Conservation (phyloP, 2,797 vertebrate genomes). For the Bryconaethiops microstoma region DNA sequence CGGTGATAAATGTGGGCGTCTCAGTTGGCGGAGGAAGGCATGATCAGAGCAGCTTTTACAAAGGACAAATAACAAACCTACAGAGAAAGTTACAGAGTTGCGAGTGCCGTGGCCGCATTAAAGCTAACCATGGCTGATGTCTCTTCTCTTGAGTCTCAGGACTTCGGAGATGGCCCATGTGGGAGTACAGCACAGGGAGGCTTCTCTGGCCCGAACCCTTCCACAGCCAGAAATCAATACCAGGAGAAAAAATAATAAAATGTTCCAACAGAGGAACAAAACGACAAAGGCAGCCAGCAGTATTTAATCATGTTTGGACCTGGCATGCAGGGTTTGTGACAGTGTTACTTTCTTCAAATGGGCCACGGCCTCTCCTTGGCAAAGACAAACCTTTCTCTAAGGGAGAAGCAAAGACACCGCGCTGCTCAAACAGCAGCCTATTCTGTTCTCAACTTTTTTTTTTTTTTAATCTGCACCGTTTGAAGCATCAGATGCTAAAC, state of each 20-base stretch:
- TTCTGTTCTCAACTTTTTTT: neutral
- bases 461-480: neutral
- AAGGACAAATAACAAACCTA: neutral
- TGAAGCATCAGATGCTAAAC: conserved; percentile 11
- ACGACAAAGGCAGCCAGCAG: conserved; percentile 53
- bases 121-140: neutral
- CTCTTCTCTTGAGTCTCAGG: conserved; percentile 4
- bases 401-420: neutral
- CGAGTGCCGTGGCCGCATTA: neutral
- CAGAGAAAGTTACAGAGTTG: neutral
- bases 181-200: conserved; percentile 21
- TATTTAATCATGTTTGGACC: conserved; percentile 60
- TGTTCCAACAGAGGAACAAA: conserved; percentile 52
- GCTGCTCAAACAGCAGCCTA: neutral
- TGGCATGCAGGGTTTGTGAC: conserved; percentile 48
- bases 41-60: conserved; percentile 32
- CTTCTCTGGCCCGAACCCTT: conserved; percentile 52
- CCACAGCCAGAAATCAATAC: conserved; percentile 68
- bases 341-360: conserved; percentile 45
- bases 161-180: conserved; percentile 9
- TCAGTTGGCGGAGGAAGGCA: conserved; percentile 29
- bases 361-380: neutral
- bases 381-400: neutral
- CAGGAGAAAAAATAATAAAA: conserved; percentile 59
- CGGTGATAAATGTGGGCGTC: conserved; percentile 40